Percentiles rank a stretch among this genome's conserved stretches.
These are phyloP conservation scores for Acromyrmex charruanus DNA, from an alignment of 1,140 invertebrate genomes.

Conservation along the genomic window DNA sequence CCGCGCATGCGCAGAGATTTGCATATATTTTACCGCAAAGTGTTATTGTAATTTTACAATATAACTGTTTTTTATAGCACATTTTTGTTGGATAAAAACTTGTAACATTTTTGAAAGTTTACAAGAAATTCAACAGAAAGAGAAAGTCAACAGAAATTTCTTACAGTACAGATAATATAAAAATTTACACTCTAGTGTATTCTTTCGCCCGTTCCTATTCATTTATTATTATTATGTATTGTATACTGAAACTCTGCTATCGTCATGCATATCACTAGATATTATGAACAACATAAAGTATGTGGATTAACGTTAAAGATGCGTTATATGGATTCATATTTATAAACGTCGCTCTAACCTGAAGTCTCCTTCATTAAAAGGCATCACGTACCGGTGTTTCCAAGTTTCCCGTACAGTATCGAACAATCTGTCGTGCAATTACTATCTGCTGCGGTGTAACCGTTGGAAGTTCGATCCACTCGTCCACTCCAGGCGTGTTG, in stretches of 20 bases:
- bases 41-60: no score
- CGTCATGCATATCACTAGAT: slow-evolving; percentile 1
- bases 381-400: slow-evolving; percentile 87
- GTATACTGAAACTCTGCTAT: neutral
- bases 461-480: slow-evolving; percentile 91
- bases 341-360: slow-evolving; percentile 33
- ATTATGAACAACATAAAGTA: slow-evolving; percentile 23
- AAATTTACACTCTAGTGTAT: no score
- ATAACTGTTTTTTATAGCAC: no score
- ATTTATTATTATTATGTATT: neutral
- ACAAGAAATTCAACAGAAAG: no score
- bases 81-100: no score
- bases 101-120: no score
- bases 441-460: slow-evolving; percentile 91
- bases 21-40: no score
- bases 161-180: no score
- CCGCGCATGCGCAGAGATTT: no score
- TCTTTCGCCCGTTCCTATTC: neutral
- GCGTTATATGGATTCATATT: slow-evolving; percentile 3
- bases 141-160: no score
- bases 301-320: slow-evolving; percentile 28
- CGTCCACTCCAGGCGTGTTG: slow-evolving; percentile 88
- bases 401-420: slow-evolving; percentile 91
- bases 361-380: slow-evolving; percentile 40
- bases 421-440: slow-evolving; percentile 89